Base-by-base conservation (phyloP, 2,888 invertebrate genomes). In the Ormyrus nitidulus region DNA sequence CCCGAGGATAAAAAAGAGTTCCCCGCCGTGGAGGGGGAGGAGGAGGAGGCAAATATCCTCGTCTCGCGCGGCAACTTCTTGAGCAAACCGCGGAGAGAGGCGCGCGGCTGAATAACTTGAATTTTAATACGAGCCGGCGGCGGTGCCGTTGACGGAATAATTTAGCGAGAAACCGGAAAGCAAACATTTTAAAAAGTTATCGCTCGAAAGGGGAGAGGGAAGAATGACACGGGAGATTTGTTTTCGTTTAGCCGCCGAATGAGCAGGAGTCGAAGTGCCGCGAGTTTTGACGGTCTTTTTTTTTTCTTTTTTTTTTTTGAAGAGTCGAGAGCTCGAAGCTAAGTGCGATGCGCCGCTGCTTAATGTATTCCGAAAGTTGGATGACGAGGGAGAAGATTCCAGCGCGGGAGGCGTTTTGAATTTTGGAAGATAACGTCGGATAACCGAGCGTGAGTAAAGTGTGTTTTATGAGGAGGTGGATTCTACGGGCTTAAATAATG, bases 161-260 rank as follows among this genome's bases (percentile, higher is more conserved):
- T 79, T 75, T 70, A 79, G 70, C 82, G 80, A 78, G 76, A 83
- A 85, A 84, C 86, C 72, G 66, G 66, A 72, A 87, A 88, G 87
- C 86, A 86, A 86, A 85, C 86, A 83, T 81, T 85, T 85, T 84
- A 83, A 75, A 70, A 79, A 74, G 79, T 79, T 74, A 70, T 70
- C 48, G 74, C 19, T 19, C 19, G 19, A 19, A 19, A 19, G 19
- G 19, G 48, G 61, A 10, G 5, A 10, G 51, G 59, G 10, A 10
- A 58, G 59, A 46, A 53, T 46, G 77, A 61, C 66, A 59, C 73
- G 65, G 62, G 68, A 48, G 74, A 75, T 79, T 79, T 79, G 53
- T 79, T 79, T 70, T 79, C 70, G 75, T 59, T 79, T 73, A 59
- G 68, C 65, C 58, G 53, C 74, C 11, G 73, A 34, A 65, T 77